phyloP scores from a whole-genome alignment of 2,797 vertebrate genomes.

The Catharus ustulatus region DNA sequence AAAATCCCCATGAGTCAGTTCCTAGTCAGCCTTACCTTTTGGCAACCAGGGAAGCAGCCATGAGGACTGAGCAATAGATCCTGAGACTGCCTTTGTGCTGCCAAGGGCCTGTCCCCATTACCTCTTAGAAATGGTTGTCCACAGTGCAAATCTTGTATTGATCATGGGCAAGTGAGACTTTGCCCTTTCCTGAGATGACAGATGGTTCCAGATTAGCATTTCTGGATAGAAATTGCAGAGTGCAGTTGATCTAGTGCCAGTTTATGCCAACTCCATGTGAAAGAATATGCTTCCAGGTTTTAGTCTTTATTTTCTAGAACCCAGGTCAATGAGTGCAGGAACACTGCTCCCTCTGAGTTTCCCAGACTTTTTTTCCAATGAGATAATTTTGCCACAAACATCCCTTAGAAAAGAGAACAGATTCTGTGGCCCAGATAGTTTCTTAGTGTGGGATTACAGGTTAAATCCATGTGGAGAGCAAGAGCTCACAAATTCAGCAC shows the following conservation, averaged over 20 bases:
- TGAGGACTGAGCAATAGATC: neutral
- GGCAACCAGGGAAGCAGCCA: neutral
- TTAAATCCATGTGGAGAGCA: neutral
- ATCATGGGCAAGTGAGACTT: neutral
- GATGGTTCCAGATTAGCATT: neutral
- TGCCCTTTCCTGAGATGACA: neutral
- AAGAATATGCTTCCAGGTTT: neutral
- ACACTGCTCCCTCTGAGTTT: neutral
- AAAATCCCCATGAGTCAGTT: neutral
- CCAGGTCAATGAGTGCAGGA: neutral
- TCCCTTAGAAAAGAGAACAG: neutral
- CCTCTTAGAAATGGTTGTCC: neutral
- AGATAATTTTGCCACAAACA: neutral
- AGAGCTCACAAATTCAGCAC: neutral
- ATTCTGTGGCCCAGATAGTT: neutral
- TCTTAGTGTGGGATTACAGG: neutral
- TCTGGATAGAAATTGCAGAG: neutral
- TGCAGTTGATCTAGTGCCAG: neutral
- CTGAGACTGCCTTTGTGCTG: neutral
- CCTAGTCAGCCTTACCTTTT: neutral
- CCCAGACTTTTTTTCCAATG: neutral
- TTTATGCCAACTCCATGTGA: neutral
- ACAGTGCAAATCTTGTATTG: neutral
- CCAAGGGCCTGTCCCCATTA: neutral
- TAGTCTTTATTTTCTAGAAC: neutral